Percentiles rank a stretch among this genome's conserved stretches.
Conservation (phyloP, 2,888 invertebrate species). For the Ornithoptera priamus region DNA sequence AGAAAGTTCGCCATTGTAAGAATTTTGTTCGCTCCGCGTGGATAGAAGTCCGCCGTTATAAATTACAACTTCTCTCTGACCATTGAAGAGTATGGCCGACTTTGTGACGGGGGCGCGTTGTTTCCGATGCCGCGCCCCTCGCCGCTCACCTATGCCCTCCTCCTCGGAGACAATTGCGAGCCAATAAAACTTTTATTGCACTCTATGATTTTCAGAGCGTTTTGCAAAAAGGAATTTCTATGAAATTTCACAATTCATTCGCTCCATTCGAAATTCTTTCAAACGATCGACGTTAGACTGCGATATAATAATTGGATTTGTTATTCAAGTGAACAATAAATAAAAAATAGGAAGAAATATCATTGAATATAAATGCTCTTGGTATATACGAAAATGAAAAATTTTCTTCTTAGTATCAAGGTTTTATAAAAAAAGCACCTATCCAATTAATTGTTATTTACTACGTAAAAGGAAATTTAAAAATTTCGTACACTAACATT, state of each 20-base stretch:
- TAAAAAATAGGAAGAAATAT: neutral
- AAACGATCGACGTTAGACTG: neutral
- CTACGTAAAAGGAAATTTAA: conserved; percentile 18
- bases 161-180: conserved; percentile 62
- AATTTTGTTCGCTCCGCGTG: conserved; percentile 5
- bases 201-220: conserved; percentile 72
- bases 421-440: neutral
- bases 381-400: neutral
- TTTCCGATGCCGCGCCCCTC: conserved; percentile 39
- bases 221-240: conserved; percentile 67
- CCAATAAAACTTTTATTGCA: conserved; percentile 74
- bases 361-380: neutral
- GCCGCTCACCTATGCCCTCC: conserved; percentile 41
- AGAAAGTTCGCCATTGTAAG: conserved; percentile 38
- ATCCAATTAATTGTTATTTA: conserved; percentile 4
- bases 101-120: conserved; percentile 32
- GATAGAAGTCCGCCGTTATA: conserved; percentile 49
- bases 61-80: conserved; percentile 53
- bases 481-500: conserved; percentile 5
- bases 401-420: neutral
- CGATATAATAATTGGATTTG: neutral
- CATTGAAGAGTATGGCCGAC: conserved; percentile 37
- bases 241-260: conserved; percentile 68
- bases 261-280: conserved; percentile 48
- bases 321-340: conserved; percentile 2